These are phyloP conservation scores for Anabacerthia variegaticeps DNA, from an alignment of 2,797 vertebrate species.

Conservation along the genomic window DNA sequence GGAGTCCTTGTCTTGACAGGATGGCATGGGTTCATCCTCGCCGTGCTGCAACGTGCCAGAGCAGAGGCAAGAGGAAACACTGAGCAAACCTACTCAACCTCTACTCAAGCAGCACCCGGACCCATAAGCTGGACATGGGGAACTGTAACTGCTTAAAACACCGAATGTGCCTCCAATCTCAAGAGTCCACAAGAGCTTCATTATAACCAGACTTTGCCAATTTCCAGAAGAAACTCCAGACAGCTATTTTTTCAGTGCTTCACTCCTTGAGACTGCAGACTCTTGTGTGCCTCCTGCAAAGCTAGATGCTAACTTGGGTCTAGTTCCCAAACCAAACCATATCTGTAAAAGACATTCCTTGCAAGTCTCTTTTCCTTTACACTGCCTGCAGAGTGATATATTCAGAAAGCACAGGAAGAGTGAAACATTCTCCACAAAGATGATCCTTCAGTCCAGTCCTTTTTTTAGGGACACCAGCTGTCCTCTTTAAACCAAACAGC, in stretches of 20 bases:
- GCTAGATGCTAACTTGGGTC: not conserved
- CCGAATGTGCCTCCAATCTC: not conserved
- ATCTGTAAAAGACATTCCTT: not conserved
- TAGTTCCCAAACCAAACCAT: not conserved
- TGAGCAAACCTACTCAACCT: not conserved
- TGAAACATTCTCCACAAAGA: not conserved
- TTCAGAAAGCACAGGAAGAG: not conserved
- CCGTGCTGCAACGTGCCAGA: rapidly evolving
- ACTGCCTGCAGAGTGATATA: not conserved
- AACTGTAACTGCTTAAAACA: not conserved
- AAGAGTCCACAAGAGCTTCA: not conserved
- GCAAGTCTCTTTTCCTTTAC: not conserved
- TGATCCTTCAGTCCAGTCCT: not conserved
- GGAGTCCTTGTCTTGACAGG: not conserved
- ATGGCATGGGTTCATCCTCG: not conserved
- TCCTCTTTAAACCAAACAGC: not conserved
- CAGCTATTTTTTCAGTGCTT: not conserved
- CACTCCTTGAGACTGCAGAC: not conserved
- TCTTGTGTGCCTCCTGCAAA: not conserved
- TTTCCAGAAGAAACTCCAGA: not conserved
- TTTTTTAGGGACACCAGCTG: not conserved
- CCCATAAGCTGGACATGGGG: not conserved
- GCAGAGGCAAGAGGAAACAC: not conserved
- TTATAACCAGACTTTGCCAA: not conserved
- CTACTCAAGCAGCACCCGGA: not conserved